A percentile compares a stretch with the other conserved stretches of the same genome.
phyloP scores from a whole-genome alignment of 2,797 vertebrate species.

The Hapalemur alaotrensis region DNA sequence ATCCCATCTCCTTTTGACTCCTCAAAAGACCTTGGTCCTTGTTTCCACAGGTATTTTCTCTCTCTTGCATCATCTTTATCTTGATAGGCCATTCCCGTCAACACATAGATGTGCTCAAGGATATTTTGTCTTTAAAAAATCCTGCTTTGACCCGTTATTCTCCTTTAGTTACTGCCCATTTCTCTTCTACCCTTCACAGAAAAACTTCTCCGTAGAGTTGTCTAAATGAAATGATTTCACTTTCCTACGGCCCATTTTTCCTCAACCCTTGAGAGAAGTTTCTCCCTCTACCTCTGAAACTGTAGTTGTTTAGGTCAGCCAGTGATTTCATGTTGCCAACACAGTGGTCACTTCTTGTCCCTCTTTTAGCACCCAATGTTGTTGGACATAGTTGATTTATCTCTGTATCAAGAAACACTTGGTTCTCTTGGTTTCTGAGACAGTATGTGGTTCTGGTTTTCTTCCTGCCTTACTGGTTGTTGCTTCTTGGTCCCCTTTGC shows the following conservation, averaged over 20 bases:
- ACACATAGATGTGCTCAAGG: not conserved
- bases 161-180: not conserved
- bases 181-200: not conserved
- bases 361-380: not conserved
- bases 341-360: not conserved
- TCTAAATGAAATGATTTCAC: not conserved
- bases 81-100: not conserved
- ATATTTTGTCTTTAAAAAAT: not conserved
- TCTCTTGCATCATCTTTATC: not conserved
- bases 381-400: not conserved
- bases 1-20: not conserved
- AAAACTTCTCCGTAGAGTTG: not conserved
- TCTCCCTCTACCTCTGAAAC: not conserved
- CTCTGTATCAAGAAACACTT: not conserved
- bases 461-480: not conserved
- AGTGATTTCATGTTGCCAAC: not conserved
- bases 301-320: not conserved
- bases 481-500: not conserved
- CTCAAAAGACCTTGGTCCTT: not conserved
- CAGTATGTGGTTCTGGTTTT: not conserved
- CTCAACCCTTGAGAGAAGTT: not conserved
- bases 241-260: not conserved
- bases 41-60: not conserved
- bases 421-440: not conserved
- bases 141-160: not conserved